A percentile compares a stretch with the other conserved stretches of the same genome.
phyloP scores from a whole-genome alignment of 2,797 vertebrate species.

The Acrossocheilus fasciatus region DNA sequence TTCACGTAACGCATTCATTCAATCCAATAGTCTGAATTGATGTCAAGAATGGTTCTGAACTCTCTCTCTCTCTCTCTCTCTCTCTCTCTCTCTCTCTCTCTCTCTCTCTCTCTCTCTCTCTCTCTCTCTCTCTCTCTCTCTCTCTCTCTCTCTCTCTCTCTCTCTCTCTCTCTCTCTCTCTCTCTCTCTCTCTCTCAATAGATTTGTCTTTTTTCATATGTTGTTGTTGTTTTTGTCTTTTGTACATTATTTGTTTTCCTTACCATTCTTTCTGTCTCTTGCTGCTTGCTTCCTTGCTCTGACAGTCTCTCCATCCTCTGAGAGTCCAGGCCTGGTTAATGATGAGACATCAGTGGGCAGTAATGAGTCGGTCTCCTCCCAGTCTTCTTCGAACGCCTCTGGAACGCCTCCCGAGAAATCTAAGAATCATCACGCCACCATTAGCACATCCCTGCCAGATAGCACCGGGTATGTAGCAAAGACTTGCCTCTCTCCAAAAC shows the following conservation, averaged over 20 bases:
- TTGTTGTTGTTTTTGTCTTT: not conserved
- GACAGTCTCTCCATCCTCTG: conserved; percentile 62
- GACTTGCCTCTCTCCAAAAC: not conserved
- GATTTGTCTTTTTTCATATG: not conserved
- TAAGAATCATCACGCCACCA: conserved; percentile 74
- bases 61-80: too few relatives aligned
- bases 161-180: too few relatives aligned
- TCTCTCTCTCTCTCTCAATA: too few relatives aligned
- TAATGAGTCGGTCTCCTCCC: conserved; percentile 91
- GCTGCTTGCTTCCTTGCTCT: not conserved
- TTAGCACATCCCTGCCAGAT: conserved; percentile 67
- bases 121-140: too few relatives aligned
- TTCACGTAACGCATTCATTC: not conserved
- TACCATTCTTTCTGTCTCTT: not conserved
- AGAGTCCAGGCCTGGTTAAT: conserved; percentile 74
- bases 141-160: too few relatives aligned
- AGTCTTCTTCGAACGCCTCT: conserved; percentile 86
- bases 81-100: too few relatives aligned
- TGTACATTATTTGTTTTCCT: not conserved
- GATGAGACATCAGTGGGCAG: conserved; percentile 89
- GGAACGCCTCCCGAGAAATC: conserved; percentile 79
- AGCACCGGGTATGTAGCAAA: conserved; percentile 73
- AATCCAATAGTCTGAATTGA: not conserved
- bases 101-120: too few relatives aligned
- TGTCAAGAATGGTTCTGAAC: not conserved